A percentile compares a stretch with the other conserved stretches of the same genome.
Conservation (phyloP, 2,113 vertebrate genomes). For the Vulpes lagopus region DNA sequence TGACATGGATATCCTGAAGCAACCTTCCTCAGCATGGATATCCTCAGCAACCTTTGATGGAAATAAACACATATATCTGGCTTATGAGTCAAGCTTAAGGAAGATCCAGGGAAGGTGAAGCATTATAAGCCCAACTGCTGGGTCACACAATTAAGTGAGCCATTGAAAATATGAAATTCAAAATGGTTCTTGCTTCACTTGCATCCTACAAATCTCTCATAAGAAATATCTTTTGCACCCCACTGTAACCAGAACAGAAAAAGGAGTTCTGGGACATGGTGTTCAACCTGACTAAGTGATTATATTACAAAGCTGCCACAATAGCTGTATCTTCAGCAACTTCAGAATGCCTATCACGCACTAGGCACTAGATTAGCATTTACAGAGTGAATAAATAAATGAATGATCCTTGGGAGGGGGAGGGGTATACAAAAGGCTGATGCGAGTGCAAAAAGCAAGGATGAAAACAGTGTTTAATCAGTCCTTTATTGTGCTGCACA, state of each 20-base stretch:
- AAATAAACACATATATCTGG: not conserved
- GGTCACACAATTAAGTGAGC: not conserved
- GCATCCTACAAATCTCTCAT: not conserved
- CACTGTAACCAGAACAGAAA: not conserved
- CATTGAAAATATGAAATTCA: not conserved
- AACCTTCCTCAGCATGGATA: not conserved
- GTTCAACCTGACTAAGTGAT: not conserved
- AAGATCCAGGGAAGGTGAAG: not conserved
- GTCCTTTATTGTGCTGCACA: slow-evolving; percentile 61
- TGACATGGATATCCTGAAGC: not conserved
- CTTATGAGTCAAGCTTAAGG: not conserved
- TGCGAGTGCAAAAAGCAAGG: slow-evolving; percentile 37
- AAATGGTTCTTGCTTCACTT: not conserved
- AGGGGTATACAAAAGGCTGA: slow-evolving; percentile 17
- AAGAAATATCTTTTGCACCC: not conserved
- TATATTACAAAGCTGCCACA: not conserved
- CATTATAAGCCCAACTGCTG: not conserved
- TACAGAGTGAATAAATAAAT: not conserved
- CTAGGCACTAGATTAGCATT: not conserved
- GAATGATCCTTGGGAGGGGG: not conserved
- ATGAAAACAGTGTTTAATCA: slow-evolving; percentile 63
- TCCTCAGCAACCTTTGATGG: not conserved
- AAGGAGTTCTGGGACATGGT: not conserved
- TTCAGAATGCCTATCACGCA: not conserved
- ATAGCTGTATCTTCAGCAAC: not conserved